phyloP scores from a whole-genome alignment of 2,113 vertebrate genomes.

The Macroglossus sobrinus region DNA sequence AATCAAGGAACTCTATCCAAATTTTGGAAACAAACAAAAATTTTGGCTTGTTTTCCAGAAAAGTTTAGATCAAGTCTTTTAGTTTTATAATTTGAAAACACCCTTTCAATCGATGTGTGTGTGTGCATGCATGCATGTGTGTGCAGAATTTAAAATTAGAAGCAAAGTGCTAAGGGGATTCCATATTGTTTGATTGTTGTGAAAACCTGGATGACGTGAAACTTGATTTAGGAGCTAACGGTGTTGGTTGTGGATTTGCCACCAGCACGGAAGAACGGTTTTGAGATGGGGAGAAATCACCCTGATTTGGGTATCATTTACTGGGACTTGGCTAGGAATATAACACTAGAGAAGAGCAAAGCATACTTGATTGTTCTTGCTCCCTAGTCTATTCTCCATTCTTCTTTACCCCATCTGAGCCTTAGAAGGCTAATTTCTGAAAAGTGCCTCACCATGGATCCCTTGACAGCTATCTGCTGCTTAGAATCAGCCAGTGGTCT shows the following conservation, averaged over 20 bases:
- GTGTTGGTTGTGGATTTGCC: neutral
- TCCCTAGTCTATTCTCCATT: no score
- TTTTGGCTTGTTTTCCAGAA: conserved; percentile 23
- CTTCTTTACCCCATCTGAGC: neutral
- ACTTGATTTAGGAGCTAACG: neutral
- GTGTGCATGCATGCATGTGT: neutral
- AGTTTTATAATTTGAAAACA: conserved; percentile 5
- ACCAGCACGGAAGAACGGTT: neutral
- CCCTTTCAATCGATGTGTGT: neutral
- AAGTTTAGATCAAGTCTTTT: neutral
- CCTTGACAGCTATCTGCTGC: neutral
- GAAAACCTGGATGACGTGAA: neutral
- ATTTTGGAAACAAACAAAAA: conserved; percentile 56
- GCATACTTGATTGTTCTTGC: neutral
- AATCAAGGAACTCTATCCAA: conserved; percentile 37
- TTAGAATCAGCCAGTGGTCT: neutral
- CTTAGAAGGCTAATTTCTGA: neutral
- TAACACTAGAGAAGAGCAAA: neutral
- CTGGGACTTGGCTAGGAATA: neutral
- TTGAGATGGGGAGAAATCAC: neutral
- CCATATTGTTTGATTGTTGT: neutral
- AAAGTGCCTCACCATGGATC: neutral
- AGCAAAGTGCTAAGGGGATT: neutral
- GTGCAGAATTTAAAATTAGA: neutral
- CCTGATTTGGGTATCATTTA: neutral